These are phyloP conservation scores for Aselliscus stoliczkanus DNA, from an alignment of 2,797 vertebrate genomes.

Conservation along the genomic window DNA sequence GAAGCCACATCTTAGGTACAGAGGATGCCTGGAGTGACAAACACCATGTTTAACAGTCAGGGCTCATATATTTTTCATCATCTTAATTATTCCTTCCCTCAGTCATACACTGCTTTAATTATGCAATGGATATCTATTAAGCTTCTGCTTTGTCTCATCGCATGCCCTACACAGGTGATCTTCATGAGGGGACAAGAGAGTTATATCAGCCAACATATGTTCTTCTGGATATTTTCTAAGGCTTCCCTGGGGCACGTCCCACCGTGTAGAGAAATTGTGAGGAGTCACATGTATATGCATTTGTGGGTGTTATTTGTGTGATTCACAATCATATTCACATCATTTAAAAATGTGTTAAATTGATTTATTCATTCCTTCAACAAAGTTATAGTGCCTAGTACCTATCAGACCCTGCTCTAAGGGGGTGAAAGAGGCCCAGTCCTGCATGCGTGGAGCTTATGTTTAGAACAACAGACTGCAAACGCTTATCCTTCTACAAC, in stretches of 20 bases:
- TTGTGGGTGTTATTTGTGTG: background rate
- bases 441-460: background rate
- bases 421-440: background rate
- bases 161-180: background rate
- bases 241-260: background rate
- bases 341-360: background rate
- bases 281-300: too few species aligned
- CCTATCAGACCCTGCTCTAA: background rate
- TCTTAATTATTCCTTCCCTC: background rate
- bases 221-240: background rate
- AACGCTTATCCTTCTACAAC: background rate
- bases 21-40: background rate
- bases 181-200: background rate
- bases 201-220: background rate
- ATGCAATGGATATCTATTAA: background rate
- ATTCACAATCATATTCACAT: background rate
- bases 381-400: background rate
- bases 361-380: background rate
- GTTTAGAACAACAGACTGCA: background rate
- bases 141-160: background rate
- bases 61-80: background rate
- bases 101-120: background rate
- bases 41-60: background rate
- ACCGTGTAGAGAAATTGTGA: background rate
- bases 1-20: background rate